Percentiles rank a stretch among this genome's conserved stretches.
Conservation (phyloP, 2,797 vertebrate species). For the Squalus acanthias region DNA sequence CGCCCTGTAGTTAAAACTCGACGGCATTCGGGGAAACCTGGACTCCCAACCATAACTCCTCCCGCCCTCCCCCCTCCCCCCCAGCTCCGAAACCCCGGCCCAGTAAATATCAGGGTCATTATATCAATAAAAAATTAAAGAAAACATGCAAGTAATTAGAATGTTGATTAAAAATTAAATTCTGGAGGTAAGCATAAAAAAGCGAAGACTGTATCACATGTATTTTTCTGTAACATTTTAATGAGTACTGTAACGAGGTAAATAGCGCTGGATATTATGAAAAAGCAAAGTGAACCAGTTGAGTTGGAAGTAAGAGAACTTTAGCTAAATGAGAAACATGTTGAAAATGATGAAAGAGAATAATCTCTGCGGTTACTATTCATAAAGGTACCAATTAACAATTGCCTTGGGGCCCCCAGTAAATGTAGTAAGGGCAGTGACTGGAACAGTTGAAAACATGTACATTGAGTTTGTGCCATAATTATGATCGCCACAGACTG, state of each 20-base stretch:
- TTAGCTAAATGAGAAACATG: conserved; percentile 26
- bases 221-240: neutral
- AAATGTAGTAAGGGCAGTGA: neutral
- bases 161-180: neutral
- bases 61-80: neutral
- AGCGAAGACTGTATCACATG: neutral
- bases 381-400: conserved; percentile 6
- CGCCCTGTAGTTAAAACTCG: neutral
- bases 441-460: neutral
- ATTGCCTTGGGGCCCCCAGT: neutral
- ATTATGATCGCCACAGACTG: neutral
- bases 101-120: neutral
- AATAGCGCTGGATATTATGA: neutral
- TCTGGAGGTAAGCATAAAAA: neutral
- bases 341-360: conserved; percentile 26
- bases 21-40: neutral
- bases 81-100: too few relatives aligned
- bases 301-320: neutral
- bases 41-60: neutral
- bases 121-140: neutral
- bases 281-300: neutral
- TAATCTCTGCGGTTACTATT: neutral
- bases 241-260: neutral
- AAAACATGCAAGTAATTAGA: conserved; percentile 3
- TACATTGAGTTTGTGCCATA: neutral